These are phyloP conservation scores for Rhabdomys pumilio DNA, from an alignment of 2,797 vertebrate genomes.

Conservation along the genomic window DNA sequence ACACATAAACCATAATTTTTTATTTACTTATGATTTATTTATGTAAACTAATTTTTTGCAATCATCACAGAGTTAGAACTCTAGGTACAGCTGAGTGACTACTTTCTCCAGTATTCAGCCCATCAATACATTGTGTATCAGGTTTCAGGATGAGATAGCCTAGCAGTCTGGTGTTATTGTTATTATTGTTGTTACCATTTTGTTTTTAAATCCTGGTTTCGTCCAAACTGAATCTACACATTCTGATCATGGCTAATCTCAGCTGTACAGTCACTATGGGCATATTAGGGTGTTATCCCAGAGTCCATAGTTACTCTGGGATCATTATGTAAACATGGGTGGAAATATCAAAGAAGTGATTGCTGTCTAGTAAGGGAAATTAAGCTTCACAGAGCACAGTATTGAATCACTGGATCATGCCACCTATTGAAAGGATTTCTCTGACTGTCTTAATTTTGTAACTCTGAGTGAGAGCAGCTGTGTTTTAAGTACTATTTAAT, in stretches of 20 bases:
- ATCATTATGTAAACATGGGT: slow-evolving; percentile 53
- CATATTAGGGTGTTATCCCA: not conserved
- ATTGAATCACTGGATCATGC: not conserved
- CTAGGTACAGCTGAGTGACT: not conserved
- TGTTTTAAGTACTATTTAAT: slow-evolving; percentile 3
- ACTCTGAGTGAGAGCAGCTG: not conserved
- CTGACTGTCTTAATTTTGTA: slow-evolving; percentile 17
- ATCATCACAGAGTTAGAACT: not conserved
- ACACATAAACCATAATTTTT: not conserved
- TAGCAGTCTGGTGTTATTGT: not conserved
- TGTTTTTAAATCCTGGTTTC: slow-evolving; percentile 70
- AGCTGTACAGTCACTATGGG: slow-evolving; percentile 60
- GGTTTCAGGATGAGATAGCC: not conserved
- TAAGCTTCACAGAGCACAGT: not conserved
- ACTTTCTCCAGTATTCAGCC: slow-evolving; percentile 36
- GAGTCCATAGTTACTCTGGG: not conserved
- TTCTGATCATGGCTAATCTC: slow-evolving; percentile 57
- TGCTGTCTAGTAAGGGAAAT: slow-evolving; percentile 26
- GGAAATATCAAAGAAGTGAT: slow-evolving; percentile 71
- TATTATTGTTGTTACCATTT: not conserved
- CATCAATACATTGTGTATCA: not conserved
- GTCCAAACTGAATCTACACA: slow-evolving; percentile 64
- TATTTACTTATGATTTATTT: slow-evolving; percentile 23
- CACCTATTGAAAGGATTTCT: slow-evolving; percentile 11
- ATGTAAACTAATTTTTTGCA: not conserved